Evolutionary conservation across 1,140 invertebrate species (phyloP), one percentile per base, ranked within the genome.

Genomic region (Anastrepha ludens): DNA sequence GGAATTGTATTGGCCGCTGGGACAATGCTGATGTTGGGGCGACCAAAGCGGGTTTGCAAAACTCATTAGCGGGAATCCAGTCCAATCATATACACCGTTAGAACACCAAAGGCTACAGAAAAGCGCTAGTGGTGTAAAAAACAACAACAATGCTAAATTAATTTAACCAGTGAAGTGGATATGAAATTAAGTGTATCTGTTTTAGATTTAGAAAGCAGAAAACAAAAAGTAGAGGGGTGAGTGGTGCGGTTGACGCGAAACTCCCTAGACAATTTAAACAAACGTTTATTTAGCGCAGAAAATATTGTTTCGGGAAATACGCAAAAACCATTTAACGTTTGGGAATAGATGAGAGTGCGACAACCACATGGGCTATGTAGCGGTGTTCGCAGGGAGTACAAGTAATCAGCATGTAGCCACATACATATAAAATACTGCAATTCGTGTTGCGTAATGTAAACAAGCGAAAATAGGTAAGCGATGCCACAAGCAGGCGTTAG

Each of bases 141-240:
- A 74, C 70, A 74, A 74, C 70, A 74, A 74, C 13, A 47, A n/a
- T 11, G 70, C 3, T 41, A 74, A 74, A 74, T 74, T 74, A 74
- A 74, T 39, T 47, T 20, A 47, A n/a, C 1, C 70, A 50, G 13
- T 74, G 70, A 74, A 47, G 70, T 47, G 15, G 29, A 29, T 39
- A 67, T 39, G 8, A 39, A 67, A 67, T 67, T 9, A 20, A 67
- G 64, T 67, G 3, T 67, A 67, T 67, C 64, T 67, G 64, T 67
- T 67, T 67, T 67, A 20, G 64, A 67, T 41, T 67, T 67, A 3
- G 6, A 41, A 67, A 67, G 64, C 39, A 39, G 64, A 9, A 39
- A 67, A 39, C 20, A 11, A 7, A 67, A 67, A 64, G n/a, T 17
- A 41, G 9, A 8, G n/a, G 62, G 17, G 20, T 41, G 64, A 8